Base-by-base conservation (phyloP, 1,140 invertebrate genomes). In the Streblospio benedicti region DNA sequence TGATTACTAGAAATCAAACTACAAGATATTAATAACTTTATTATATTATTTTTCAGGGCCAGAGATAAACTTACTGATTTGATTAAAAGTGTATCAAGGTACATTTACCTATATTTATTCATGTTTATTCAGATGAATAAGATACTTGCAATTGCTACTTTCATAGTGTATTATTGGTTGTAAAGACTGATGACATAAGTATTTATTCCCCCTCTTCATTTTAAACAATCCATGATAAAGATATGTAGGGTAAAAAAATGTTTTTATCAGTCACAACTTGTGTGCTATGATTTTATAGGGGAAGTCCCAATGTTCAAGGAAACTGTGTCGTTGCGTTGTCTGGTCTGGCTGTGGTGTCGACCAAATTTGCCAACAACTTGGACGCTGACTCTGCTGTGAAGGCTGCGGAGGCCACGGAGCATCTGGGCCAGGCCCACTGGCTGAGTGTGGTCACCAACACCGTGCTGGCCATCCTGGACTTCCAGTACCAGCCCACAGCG, bases 1-100 rank as follows among this genome's bases (percentile, higher is more conserved):
- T n/a, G n/a, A n/a, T n/a, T n/a, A n/a, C 35, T n/a, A 9, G 35
- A 38, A n/a, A 9, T 9, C 35, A 38, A 38, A 38, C 9, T 38
- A 38, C 35, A 9, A n/a, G 9, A 9, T 9, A 9, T 9, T 38
- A 38, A 38, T 38, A 38, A 38, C n/a, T 9, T 38, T 38, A 38
- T 38, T 9, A 38, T 38, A 38, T 38, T n/a, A 38, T 38, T 9
- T 9, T 56, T 43, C 33, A 56, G 53, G 53, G 32, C 33, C 0
- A 32, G 53, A 25, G 53, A 56, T 30, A 56, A 56, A 43, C 23
- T 56, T 23, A 38, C 35, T 56, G 53, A 56, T 23, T 38, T 56
- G 23, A 56, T 56, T 20, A 56, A 56, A 23, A 56, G 53, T 31
- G 32, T 38, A 9, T 35, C 53, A 18, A 56, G 38, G 53, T 56